Evolutionary conservation across 2,797 vertebrate genomes (phyloP), one percentile per base, ranked within the genome.

Genomic region (Eupleurogrammus muticus): DNA sequence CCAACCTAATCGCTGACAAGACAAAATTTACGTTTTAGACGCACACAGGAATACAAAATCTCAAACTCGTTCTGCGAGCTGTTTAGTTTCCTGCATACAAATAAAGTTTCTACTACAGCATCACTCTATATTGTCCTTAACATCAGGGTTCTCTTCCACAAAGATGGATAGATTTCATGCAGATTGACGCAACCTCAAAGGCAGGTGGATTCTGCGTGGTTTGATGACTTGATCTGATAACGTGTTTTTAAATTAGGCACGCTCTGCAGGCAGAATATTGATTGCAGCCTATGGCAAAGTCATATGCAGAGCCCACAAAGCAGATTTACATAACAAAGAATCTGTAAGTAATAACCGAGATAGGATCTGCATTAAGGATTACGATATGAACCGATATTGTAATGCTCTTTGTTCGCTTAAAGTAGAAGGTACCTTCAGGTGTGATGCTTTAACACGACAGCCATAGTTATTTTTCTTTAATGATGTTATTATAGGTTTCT

Each of bases 201-300:
- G 76, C 75, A 49, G 44, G 44, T 61, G 72, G 71, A 78, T 74
- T 77, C 21, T 72, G 66, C 59, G 48, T 71, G 70, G 40, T 79
- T 80, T 87, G 81, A 86, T 84, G 75, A 61, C 74, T 84, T 64
- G 35, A 75, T 78, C 74, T 83, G 71, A 82, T 74, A 54, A 69
- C 12, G 24, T 73, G 19, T 42, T 67, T 62, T 66, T 73, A 58
- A 55, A 49, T 65, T 53, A 67, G 53, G 69, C 70, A 61, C 13
- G 11, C 66, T 66, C 70, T 61, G 60, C 54, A 58, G 67, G 28
- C 66, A 46, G 46, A 34, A 40, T 70, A 81, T 75, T 74, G 73
- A 76, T 76, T 38, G 53, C 57, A 57, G 64, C 52, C 57, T 59
- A 57, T 66, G 61, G 56, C 65, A 77, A 72, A 63, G 80, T 72